Base-by-base conservation (phyloP, 2,888 invertebrate species). In the Coleophora deauratella region DNA sequence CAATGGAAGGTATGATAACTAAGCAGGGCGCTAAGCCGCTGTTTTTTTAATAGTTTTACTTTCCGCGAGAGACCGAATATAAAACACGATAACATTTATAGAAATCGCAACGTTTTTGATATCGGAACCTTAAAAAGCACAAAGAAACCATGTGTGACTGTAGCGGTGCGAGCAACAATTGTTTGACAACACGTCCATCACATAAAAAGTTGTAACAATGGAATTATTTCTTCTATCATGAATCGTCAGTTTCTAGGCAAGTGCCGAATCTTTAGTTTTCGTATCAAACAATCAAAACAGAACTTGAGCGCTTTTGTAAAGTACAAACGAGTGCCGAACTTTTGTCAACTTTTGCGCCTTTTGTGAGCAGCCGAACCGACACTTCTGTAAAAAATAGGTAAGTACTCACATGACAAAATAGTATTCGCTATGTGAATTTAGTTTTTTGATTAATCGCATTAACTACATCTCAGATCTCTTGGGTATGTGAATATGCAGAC, bases 271-370 rank as follows among this genome's bases (percentile, higher is more conserved):
- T 68, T 61, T 64, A 63, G 70, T 68, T 66, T 72, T 63, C 57
- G 52, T 73, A 76, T 77, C 74, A 67, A 68, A 78, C 66, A 71
- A 78, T 80, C 77, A 81, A 77, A 79, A 79, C 63, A 79, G 56
- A 69, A 65, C 65, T 61, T 54, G 59, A 59, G 54, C 56, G 63
- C 59, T 69, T 77, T 68, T 75, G 51, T 71, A 61, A 63, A 43
- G 47, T 51, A 53, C 65, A 63, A 66, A 70, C 62, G 66, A 57
- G 59, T 60, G 76, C 72, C 71, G 71, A 74, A 67, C 68, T 69
- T 72, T 71, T 76, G 64, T 69, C 57, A 61, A 11, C 37, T 37
- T 31, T 37, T 30, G 50, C 1, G 9, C 3, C 70, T 71, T 69
- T 72, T 73, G 68, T 70, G 53, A 56, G 35, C 40, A 52, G 66